phyloP scores from a whole-genome alignment of 2,113 vertebrate species.

The Entelurus aequoreus region DNA sequence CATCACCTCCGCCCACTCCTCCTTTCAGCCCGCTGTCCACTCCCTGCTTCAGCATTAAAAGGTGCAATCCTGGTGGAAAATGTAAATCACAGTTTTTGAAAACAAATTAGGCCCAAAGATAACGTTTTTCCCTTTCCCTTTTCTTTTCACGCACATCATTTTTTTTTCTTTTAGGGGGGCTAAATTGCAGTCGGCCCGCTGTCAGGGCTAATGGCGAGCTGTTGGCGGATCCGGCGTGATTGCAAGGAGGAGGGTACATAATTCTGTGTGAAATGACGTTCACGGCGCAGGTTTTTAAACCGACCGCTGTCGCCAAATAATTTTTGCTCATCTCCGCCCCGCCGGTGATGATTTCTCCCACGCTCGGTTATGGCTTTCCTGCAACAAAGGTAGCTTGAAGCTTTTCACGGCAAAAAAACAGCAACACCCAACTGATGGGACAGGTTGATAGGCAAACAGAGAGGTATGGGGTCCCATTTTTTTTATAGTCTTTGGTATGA shows the following conservation, averaged over 20 bases:
- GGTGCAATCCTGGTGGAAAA: constrained; percentile 88
- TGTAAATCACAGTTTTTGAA: constrained; percentile 93
- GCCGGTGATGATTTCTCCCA: constrained; percentile 43
- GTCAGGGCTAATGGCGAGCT: constrained; percentile 80
- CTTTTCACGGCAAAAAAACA: no score
- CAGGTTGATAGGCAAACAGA: neutral
- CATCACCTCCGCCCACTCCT: constrained; percentile 23
- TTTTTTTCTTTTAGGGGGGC: constrained; percentile 62
- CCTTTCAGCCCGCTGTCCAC: constrained; percentile 66
- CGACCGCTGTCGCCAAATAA: constrained; percentile 58
- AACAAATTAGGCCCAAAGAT: constrained; percentile 87
- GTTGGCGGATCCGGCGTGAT: constrained; percentile 80
- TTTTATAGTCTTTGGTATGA: no score
- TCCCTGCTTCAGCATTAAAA: constrained; percentile 81
- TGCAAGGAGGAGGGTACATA: constrained; percentile 81
- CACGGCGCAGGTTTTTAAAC: constrained; percentile 55
- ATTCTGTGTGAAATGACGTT: constrained; percentile 67
- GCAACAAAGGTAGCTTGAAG: constrained; percentile 20
- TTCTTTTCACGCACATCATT: constrained; percentile 12
- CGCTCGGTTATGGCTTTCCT: constrained; percentile 46
- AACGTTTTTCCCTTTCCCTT: constrained; percentile 47
- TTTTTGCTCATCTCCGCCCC: constrained; percentile 45
- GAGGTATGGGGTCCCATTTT: no score
- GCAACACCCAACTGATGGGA: constrained; percentile 15
- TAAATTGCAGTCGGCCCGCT: constrained; percentile 79